phyloP scores from a whole-genome alignment of 1,140 invertebrate species.

The Microplitis demolitor region DNA sequence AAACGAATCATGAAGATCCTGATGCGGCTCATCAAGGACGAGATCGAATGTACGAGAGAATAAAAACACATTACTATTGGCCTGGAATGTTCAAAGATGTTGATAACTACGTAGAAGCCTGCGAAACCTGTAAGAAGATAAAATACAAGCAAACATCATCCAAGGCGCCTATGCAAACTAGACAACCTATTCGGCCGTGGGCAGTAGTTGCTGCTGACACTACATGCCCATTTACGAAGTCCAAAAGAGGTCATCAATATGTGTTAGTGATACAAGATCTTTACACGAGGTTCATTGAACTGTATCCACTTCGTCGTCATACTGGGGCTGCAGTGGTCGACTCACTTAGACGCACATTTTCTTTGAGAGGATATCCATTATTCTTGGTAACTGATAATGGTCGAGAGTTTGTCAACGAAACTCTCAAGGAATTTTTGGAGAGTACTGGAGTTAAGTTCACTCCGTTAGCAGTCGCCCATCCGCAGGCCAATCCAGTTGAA shows the following conservation, averaged over 20 bases:
- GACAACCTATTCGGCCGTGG: neutral
- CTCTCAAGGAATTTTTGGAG: neutral
- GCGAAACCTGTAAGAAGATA: neutral
- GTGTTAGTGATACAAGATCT: too few species aligned
- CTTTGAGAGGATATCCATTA: slow-evolving; percentile 16
- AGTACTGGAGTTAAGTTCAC: neutral
- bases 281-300: too few species aligned
- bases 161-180: neutral
- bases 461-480: neutral
- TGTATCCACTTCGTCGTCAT: too few species aligned
- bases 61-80: neutral
- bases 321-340: neutral
- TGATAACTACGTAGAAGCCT: neutral
- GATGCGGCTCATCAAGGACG: neutral
- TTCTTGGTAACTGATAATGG: slow-evolving; percentile 18
- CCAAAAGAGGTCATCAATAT: neutral
- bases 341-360: slow-evolving; percentile 17
- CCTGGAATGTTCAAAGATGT: neutral
- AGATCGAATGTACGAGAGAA: neutral
- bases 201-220: neutral
- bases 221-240: neutral
- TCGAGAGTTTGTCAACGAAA: slow-evolving; percentile 13
- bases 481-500: slow-evolving; percentile 22
- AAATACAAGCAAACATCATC: neutral
- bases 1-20: too few species aligned